phyloP scores from a whole-genome alignment of 2,888 invertebrate species.

The Malthinus flaveolus region DNA sequence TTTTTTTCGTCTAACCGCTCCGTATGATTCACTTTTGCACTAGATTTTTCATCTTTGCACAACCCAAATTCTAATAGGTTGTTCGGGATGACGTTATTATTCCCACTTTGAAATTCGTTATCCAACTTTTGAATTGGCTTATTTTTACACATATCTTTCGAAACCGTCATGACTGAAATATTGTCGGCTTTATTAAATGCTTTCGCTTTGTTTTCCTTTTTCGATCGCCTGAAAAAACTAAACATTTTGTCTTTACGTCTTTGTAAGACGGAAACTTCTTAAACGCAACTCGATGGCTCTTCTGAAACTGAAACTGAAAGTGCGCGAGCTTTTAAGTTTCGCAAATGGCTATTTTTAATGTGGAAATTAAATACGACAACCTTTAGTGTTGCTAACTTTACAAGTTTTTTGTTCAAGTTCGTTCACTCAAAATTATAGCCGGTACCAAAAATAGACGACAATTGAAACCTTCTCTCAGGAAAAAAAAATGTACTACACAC shows the following conservation, averaged over 20 bases:
- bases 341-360: conserved; percentile 24
- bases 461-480: too few species aligned
- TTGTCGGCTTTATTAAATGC: conserved; percentile 16
- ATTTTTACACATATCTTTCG: conserved; percentile 48
- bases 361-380: conserved; percentile 11
- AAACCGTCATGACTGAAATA: conserved; percentile 24
- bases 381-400: background rate
- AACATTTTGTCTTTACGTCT: conserved; percentile 38
- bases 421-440: background rate
- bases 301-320: background rate
- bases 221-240: conserved; percentile 47
- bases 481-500: too few species aligned
- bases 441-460: too few species aligned
- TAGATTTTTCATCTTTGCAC: conserved; percentile 42
- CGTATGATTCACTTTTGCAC: conserved; percentile 34
- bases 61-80: conserved; percentile 38
- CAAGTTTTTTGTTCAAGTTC: background rate
- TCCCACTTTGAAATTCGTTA: conserved; percentile 40
- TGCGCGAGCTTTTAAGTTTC: background rate
- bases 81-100: conserved; percentile 37
- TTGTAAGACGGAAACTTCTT: too few species aligned
- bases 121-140: conserved; percentile 42
- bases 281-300: background rate
- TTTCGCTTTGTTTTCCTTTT: conserved; percentile 41
- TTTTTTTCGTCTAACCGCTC: conserved; percentile 2